Conservation (phyloP, 2,797 vertebrate species). For the Silurus lanzhouensis region DNA sequence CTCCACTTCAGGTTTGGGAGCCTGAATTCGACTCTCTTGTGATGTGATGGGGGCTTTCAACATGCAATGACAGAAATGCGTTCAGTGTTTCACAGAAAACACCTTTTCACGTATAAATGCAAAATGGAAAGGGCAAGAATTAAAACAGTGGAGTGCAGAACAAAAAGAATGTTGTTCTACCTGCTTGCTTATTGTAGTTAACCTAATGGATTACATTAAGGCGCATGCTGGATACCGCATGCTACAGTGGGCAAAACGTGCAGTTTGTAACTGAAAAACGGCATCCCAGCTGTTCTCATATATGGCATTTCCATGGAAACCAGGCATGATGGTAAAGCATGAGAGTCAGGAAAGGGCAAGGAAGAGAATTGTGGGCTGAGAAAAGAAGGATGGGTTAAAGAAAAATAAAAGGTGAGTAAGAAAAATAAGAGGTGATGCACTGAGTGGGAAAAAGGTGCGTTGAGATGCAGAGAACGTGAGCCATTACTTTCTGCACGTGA, state of each 20-base stretch:
- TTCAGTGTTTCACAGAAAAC: background rate
- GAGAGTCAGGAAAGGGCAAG: constrained; percentile 28
- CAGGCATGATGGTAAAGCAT: constrained; percentile 37
- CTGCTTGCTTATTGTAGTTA: constrained; percentile 8
- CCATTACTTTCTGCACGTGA: constrained; percentile 10
- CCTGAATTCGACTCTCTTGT: background rate
- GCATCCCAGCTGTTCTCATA: constrained; percentile 73
- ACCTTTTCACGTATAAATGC: background rate
- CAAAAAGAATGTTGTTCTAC: background rate
- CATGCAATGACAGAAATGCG: background rate
- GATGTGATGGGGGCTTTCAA: background rate
- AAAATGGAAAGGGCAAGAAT: background rate
- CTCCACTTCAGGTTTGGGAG: background rate
- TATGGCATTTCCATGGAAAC: constrained; percentile 76
- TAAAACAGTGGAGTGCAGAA: background rate
- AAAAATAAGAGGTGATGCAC: background rate
- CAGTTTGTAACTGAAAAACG: constrained; percentile 63
- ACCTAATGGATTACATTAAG: constrained; percentile 16
- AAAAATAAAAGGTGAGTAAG: background rate
- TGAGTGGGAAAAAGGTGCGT: background rate
- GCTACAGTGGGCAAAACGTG: constrained; percentile 47
- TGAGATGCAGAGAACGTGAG: background rate
- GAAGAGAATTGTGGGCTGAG: constrained; percentile 11
- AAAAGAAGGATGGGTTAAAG: background rate
- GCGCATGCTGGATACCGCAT: background rate